Evolutionary conservation across 2,888 invertebrate genomes (phyloP).

Genomic region (Actias luna): DNA sequence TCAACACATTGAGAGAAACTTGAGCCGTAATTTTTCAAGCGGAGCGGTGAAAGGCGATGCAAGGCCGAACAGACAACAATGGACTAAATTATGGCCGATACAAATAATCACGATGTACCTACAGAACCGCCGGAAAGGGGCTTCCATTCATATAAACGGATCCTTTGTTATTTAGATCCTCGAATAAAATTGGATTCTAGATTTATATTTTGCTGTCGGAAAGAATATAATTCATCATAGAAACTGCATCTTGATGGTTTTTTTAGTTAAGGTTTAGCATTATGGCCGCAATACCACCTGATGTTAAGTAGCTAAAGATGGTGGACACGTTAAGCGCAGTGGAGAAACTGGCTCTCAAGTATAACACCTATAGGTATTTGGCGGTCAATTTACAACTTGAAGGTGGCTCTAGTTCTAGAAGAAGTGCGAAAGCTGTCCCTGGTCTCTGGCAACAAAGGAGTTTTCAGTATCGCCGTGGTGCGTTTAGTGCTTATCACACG

Average conservation of each 20-base stretch:
- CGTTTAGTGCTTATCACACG: no score
- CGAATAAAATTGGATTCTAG: constrained; percentile 49
- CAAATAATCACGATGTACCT: constrained; percentile 42
- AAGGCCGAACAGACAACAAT: constrained; percentile 65
- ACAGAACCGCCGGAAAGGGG: constrained; percentile 57
- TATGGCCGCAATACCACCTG: no score
- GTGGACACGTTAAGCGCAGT: no score
- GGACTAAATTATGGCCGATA: constrained; percentile 53
- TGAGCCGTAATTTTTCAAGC: constrained; percentile 64
- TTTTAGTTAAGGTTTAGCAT: no score
- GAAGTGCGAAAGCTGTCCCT: no score
- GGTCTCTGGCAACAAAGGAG: no score
- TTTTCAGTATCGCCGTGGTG: no score
- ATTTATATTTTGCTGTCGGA: constrained; percentile 23
- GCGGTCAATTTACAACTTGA: no score
- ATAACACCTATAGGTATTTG: no score
- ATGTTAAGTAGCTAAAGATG: no score
- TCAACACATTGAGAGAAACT: constrained; percentile 29
- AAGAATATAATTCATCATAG: neutral
- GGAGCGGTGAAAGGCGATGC: constrained; percentile 67
- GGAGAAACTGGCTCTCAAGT: no score
- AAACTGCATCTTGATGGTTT: neutral
- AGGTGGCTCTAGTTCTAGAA: no score
- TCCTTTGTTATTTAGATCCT: constrained; percentile 58
- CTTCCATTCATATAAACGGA: constrained; percentile 63